Evolutionary conservation across 2,113 vertebrate species (phyloP).

Genomic region (Xenus cinereus): DNA sequence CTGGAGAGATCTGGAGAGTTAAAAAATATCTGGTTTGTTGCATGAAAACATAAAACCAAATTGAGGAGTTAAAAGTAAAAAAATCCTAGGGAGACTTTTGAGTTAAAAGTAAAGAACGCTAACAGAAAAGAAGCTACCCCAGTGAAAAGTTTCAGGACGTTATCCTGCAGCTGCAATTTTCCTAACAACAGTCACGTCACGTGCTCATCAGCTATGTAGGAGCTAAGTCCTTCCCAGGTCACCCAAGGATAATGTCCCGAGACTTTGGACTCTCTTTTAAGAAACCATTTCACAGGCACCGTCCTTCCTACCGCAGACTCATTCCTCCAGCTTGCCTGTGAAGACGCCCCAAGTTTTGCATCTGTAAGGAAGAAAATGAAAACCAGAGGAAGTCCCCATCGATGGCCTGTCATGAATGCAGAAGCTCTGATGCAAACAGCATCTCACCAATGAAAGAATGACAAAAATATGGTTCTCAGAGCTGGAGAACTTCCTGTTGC

Average conservation of each 20-base stretch:
- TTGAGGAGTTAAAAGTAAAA: not conserved
- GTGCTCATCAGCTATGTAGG: not conserved
- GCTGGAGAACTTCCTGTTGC: not conserved
- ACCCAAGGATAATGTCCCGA: conserved; percentile 50
- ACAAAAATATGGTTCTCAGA: conserved; percentile 18
- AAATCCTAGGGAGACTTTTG: not conserved
- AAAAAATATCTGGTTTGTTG: not conserved
- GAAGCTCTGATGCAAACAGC: not conserved
- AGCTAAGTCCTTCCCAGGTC: conserved; percentile 25
- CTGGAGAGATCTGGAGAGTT: conserved; percentile 9
- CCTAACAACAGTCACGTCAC: not conserved
- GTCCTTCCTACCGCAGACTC: not conserved
- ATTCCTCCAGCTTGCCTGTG: conserved; percentile 6
- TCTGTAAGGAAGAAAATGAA: conserved; percentile 45
- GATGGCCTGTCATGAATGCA: not conserved
- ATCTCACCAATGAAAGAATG: not conserved
- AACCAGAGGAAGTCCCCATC: conserved; percentile 29
- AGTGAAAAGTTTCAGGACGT: not conserved
- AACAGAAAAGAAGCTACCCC: not conserved
- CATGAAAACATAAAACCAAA: not conserved
- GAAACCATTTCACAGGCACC: not conserved
- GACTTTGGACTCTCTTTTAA: not conserved
- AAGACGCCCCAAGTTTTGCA: conserved; percentile 4
- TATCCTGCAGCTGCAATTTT: conserved; percentile 24
- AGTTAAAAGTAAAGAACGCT: conserved; percentile 1